These are phyloP conservation scores for Crenichthys baileyi DNA, from an alignment of 2,797 vertebrate species.

Conservation along the genomic window DNA sequence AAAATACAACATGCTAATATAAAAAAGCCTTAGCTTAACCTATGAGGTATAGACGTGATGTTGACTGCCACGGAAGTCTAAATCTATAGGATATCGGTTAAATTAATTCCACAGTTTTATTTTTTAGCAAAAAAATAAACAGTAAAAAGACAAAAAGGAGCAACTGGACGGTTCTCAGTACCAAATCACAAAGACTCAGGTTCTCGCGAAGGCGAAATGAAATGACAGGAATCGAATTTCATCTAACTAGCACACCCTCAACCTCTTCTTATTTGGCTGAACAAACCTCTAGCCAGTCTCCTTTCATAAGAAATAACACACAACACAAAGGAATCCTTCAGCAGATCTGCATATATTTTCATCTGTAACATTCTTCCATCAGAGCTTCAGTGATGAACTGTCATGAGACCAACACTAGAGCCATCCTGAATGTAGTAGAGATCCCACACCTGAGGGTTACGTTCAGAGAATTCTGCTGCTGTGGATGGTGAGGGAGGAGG, in stretches of 20 bases:
- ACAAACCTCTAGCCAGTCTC: neutral
- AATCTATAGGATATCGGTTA: neutral
- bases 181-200: neutral
- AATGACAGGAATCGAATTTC: neutral
- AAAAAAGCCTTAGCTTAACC: neutral
- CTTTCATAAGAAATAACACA: neutral
- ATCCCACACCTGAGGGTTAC: conserved; percentile 18
- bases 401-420: conserved; percentile 49
- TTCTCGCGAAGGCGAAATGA: too few relatives aligned
- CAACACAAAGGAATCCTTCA: conserved; percentile 49
- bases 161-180: neutral
- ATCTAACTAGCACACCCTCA: neutral
- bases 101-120: neutral
- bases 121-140: neutral
- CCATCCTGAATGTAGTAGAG: conserved; percentile 31
- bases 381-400: conserved; percentile 70
- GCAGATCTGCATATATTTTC: conserved; percentile 82
- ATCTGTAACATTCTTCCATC: conserved; percentile 77
- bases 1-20: neutral
- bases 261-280: neutral
- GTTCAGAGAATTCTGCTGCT: neutral
- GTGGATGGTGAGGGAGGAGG: conserved; percentile 14
- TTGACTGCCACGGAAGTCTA: too few relatives aligned
- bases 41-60: neutral
- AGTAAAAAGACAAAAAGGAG: neutral